Evolutionary conservation across 2,113 vertebrate genomes (phyloP).

Genomic region (Chrysochloris asiatica): DNA sequence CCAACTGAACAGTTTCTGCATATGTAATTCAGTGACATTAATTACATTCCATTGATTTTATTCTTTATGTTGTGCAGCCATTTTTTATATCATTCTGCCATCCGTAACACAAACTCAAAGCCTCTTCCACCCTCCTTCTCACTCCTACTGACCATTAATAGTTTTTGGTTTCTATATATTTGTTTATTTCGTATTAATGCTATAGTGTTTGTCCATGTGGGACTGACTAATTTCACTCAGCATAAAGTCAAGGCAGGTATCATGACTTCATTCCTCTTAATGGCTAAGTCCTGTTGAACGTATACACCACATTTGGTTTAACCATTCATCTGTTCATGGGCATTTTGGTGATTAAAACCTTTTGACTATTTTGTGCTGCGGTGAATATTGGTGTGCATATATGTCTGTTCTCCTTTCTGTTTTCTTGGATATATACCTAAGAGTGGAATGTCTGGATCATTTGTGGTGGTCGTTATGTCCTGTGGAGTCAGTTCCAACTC

Average conservation of each 20-base stretch:
- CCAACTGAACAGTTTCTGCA: neutral
- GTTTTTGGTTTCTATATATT: neutral
- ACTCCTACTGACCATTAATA: neutral
- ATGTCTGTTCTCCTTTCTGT: neutral
- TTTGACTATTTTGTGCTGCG: neutral
- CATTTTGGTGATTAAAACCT: neutral
- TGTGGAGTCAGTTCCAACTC: too few relatives aligned
- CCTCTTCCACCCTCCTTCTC: neutral
- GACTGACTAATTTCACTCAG: neutral
- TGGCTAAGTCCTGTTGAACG: neutral
- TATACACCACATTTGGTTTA: neutral
- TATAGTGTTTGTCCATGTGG: neutral
- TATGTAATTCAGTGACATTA: neutral
- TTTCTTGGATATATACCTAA: neutral
- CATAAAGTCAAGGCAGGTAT: neutral
- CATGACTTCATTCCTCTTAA: neutral
- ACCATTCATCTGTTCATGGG: neutral
- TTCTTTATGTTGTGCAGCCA: neutral
- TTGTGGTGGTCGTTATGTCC: too few relatives aligned
- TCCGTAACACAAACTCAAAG: neutral
- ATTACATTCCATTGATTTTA: neutral
- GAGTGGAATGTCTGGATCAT: neutral
- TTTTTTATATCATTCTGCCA: neutral
- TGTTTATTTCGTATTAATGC: neutral
- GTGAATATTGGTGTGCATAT: neutral